A percentile compares a stretch with the other conserved stretches of the same genome.
Conservation (phyloP, 2,113 vertebrate species). For the Bungarus multicinctus region DNA sequence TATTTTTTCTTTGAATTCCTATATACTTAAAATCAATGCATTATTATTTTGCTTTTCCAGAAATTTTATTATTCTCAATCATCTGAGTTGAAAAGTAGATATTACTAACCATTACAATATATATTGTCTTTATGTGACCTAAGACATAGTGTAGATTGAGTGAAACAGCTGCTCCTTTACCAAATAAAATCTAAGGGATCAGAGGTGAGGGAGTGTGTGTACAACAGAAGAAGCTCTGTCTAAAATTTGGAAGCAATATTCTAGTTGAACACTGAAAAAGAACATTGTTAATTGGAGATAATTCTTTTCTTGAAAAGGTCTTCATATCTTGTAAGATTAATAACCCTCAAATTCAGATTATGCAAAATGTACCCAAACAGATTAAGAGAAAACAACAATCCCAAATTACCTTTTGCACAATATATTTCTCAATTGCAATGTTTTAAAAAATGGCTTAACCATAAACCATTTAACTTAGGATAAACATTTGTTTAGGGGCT, state of each 20-base stretch:
- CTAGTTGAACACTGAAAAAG: slow-evolving; percentile 49
- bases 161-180: slow-evolving; percentile 60
- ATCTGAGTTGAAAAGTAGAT: slow-evolving; percentile 16
- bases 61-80: slow-evolving; percentile 22
- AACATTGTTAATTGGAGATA: slow-evolving; percentile 41
- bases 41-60: slow-evolving; percentile 1
- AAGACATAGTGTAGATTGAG: slow-evolving; percentile 51
- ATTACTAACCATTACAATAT: slow-evolving; percentile 41
- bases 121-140: not conserved
- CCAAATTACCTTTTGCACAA: slow-evolving; percentile 51
- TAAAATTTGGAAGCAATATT: slow-evolving; percentile 54
- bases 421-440: slow-evolving; percentile 25
- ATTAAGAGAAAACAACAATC: slow-evolving; percentile 30
- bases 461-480: slow-evolving; percentile 54
- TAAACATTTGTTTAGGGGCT: slow-evolving; percentile 73
- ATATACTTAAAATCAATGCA: slow-evolving; percentile 3
- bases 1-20: slow-evolving; percentile 5
- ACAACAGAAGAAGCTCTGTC: slow-evolving; percentile 61
- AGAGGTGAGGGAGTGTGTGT: slow-evolving; percentile 15
- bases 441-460: slow-evolving; percentile 40
- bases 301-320: slow-evolving; percentile 25
- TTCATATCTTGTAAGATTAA: slow-evolving; percentile 34
- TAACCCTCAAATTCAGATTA: not conserved
- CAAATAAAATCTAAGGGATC: slow-evolving; percentile 49
- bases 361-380: slow-evolving; percentile 11